phyloP scores from a whole-genome alignment of 2,113 vertebrate species.

The Notarius quadriscutis region DNA sequence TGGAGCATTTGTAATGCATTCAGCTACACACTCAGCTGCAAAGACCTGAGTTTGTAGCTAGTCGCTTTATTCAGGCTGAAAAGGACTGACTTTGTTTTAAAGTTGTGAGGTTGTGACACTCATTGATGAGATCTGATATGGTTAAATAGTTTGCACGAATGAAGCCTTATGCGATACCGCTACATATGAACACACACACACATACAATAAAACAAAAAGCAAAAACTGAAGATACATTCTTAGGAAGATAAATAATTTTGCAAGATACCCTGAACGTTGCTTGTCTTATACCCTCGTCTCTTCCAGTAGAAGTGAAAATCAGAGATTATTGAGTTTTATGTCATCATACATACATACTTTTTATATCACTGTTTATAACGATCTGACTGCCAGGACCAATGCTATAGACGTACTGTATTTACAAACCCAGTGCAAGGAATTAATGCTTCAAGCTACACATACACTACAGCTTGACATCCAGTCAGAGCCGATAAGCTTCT shows the following conservation, averaged over 20 bases:
- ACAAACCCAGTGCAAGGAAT: not conserved
- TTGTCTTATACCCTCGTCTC: not conserved
- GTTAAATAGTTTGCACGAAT: not conserved
- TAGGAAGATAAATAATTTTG: not conserved
- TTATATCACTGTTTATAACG: not conserved
- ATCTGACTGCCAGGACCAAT: not conserved
- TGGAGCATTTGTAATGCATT: constrained; percentile 58
- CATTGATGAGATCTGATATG: not conserved
- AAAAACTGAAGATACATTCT: not conserved
- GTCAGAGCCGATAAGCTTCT: not conserved
- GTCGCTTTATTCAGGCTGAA: constrained; percentile 49
- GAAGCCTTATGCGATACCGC: too few species aligned
- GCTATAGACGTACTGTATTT: not conserved
- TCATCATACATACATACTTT: not conserved
- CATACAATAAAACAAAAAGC: not conserved
- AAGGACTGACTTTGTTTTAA: constrained; percentile 52
- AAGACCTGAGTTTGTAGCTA: not conserved
- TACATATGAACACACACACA: not conserved
- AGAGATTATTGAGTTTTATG: not conserved
- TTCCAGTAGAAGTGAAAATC: not conserved
- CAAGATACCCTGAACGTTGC: not conserved
- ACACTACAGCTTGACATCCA: not conserved
- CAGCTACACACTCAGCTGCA: constrained; percentile 53
- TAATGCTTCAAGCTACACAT: not conserved
- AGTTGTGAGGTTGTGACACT: constrained; percentile 1